Base-by-base conservation (phyloP, 2,113 vertebrate species). In the Callaeas wilsoni region DNA sequence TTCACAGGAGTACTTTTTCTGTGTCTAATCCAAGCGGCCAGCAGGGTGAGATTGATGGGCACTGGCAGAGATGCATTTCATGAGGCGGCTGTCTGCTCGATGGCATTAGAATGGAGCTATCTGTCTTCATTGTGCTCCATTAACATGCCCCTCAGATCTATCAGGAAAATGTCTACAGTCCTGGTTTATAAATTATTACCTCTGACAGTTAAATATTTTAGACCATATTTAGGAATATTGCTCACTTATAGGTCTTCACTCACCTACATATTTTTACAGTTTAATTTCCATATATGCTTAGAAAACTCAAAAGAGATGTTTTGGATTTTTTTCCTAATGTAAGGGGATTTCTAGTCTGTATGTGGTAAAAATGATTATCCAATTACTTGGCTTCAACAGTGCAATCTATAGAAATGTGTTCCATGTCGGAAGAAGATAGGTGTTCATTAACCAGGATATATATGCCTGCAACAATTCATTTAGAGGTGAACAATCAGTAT, bases 41-140 rank as follows among this genome's bases (percentile, higher is more conserved):
- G 97, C 95, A 77, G 50, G 32, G 47, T 1, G 85, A 98, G 97
- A 98, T 98, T 98, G 97, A 98, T 98, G 97, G 81, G 87, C 70
- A 30, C 81, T 97, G 97, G 96, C 96, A 93, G 91, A 97, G 93
- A 96, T 97, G 96, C 93, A 97, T 97, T 98, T 97, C 96, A 93
- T 65, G 96, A 97, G 93, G 91, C 3, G 7, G 21, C 93, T 97
- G 64, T 94, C 94, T 97, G 91, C 93, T 97, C 50, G 8, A 90
- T 84, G 80, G 87, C 93, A 97, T 96, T 97, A 95, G 95, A 94
- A 98, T 93, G 96, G 84, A 97, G 94, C 96, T 95, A 98, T 98
- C 97, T 97, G 91, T 98, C 98, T 98, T 98, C 97, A 98, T 97
- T 97, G 95, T 84, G 89, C 89, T 94, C 96, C 93, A 97, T 98